Evolutionary conservation across 2,113 vertebrate species (phyloP), one percentile per base, ranked within the genome.

Genomic region (Scalopus aquaticus): DNA sequence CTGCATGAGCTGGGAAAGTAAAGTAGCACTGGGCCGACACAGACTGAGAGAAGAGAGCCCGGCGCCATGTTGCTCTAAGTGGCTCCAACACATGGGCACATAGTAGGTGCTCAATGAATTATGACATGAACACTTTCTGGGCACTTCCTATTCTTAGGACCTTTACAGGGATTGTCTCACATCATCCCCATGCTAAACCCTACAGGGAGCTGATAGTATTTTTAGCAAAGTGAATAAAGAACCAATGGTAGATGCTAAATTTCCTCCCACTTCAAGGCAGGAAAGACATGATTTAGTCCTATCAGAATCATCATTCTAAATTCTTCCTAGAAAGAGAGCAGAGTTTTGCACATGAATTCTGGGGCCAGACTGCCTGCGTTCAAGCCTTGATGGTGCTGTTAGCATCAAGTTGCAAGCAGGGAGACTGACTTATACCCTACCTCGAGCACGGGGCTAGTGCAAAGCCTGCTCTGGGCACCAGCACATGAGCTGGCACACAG

Each of bases 361-460:
- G 9, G 30, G 44, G 16, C 16, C 35, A 74, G 44, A 24, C 32
- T 37, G 9, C 62, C 60, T 44, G 54, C 10, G 37, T 49, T 76
- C 72, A 32, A 42, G 37, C 28, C 26, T 37, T 5, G 24, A 12
- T 26, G 10, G 9, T 16, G 17, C 46, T 65, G 28, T 12, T 20
- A 35, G 2, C 15, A 4, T n/a, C n/a, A n/a, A n/a, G n/a, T n/a
- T n/a, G 15, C 6, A 88, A 83, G 7, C 39, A 32, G 70, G 58
- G 64, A 1, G 15, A 44, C 16, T 46, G 35, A 81, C 46, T 44
- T 60, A 39, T 6, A 3, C 51, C 54, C 20, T 6, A 6, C 20
- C 54, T 6, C 4, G 2, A 12, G 30, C 30, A 72, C 2, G 4
- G 20, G 26, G 9, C 13, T 20, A 0, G 20, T 4, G n/a, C 24